Evolutionary conservation across 2,797 vertebrate species (phyloP), one percentile per base, ranked within the genome.

Genomic region (Odontamblyopus rebecca): DNA sequence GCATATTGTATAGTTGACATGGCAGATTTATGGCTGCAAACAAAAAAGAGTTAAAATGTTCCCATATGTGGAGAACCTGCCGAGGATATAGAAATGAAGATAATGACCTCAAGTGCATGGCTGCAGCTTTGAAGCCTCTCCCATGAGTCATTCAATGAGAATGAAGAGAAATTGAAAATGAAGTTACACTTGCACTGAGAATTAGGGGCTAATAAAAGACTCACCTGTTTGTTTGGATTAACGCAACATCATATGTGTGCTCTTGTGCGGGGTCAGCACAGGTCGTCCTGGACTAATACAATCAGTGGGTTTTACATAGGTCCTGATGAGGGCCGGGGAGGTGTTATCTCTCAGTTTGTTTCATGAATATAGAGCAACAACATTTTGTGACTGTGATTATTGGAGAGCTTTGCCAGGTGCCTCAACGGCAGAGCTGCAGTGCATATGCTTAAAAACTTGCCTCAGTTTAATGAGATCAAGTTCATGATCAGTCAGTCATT

Each of bases 1-100:
- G 76, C 86, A 84, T 92, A 89, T 92, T 92, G 93, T 92, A 93
- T 92, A 89, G 92, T 90, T 92, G 92, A 93, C 91, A 92, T 86
- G 88, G 85, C 88, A 91, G 92, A 93, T 93, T 93, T 94, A 94
- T 91, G 87, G 85, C 86, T 83, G 74, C 70, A 81, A 70, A 86
- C 73, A 80, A 85, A 82, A 81, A 78, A 71, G 69, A 85, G 85
- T 87, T 89, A 93, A 93, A 93, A 93, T 93, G 92, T 91, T 93
- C 90, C 93, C 93, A 93, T 93, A 92, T 93, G 92, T 85, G 69
- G 85, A 81, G 82, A 89, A 93, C 89, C 87, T 93, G 86, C 82
- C 38, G 88, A 89, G 88, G 89, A 92, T 88, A 89, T 85, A 90
- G 86, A 90, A 88, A 90, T 88, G 83, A 87, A 93, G 92, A 94